Percentiles rank a stretch among this genome's conserved stretches.
Evolutionary conservation across 2,888 invertebrate genomes (phyloP).

Genomic region (Belgica antarctica): DNA sequence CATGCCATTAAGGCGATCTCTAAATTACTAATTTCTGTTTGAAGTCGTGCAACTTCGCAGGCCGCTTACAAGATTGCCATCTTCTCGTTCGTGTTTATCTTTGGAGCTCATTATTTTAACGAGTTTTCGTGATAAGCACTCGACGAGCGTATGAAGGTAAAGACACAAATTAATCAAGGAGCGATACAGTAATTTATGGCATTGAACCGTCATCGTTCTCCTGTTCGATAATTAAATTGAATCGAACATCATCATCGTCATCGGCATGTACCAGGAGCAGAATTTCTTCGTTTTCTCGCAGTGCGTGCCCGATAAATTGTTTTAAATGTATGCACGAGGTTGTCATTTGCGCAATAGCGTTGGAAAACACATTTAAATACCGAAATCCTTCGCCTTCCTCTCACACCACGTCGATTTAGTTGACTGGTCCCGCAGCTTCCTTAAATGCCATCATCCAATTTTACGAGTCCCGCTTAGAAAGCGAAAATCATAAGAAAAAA

Average conservation of each 20-base stretch:
- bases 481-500: not conserved
- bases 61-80: not conserved
- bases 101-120: too few relatives aligned
- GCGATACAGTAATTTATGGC: not conserved
- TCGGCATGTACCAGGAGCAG: too few relatives aligned
- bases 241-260: slow-evolving; percentile 30
- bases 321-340: not conserved
- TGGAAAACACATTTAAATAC: slow-evolving; percentile 25
- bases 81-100: too few relatives aligned
- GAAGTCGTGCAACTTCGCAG: not conserved
- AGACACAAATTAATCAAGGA: not conserved
- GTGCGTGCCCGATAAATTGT: not conserved
- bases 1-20: not conserved
- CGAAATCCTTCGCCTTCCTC: slow-evolving; percentile 21
- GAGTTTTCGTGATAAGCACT: not conserved
- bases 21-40: too few relatives aligned
- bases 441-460: slow-evolving; percentile 37
- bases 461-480: slow-evolving; percentile 2
- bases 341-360: slow-evolving; percentile 29
- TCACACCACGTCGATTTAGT: not conserved
- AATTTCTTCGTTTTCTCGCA: too few relatives aligned
- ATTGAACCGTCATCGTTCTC: not conserved
- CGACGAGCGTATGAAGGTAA: not conserved
- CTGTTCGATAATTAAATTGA: slow-evolving; percentile 34
- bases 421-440: slow-evolving; percentile 39